phyloP scores from a whole-genome alignment of 2,888 invertebrate genomes.

The Ommatoiulus sabulosus region DNA sequence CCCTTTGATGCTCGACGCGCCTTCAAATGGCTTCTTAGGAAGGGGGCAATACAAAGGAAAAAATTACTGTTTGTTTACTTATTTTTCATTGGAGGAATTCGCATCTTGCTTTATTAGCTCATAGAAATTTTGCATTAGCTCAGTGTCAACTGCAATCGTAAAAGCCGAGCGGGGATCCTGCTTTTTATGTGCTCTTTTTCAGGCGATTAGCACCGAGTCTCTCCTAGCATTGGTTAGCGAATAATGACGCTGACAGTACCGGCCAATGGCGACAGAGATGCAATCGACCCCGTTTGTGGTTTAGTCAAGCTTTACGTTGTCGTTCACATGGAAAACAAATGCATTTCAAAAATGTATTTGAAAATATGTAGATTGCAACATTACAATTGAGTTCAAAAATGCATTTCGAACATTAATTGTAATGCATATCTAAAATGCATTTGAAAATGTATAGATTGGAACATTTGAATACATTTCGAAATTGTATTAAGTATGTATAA shows the following conservation, averaged over 20 bases:
- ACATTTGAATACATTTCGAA: too few species aligned
- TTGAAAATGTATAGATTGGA: too few species aligned
- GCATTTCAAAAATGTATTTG: too few species aligned
- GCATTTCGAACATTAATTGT: too few species aligned
- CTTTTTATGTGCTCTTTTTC: neutral
- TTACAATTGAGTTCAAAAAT: too few species aligned
- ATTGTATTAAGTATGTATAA: too few species aligned
- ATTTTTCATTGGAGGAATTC: conserved; percentile 15
- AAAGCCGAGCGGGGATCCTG: neutral
- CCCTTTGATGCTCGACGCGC: neutral
- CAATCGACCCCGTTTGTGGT: neutral
- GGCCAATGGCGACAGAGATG: neutral
- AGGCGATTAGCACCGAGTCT: neutral
- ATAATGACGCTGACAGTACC: neutral
- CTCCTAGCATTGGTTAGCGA: neutral
- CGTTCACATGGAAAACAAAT: too few species aligned
- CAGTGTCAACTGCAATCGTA: neutral
- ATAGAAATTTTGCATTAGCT: neutral
- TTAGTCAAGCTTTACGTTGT: too few species aligned
- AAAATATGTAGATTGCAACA: too few species aligned
- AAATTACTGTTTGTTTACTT: neutral
- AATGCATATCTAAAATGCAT: too few species aligned
- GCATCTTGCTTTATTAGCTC: neutral
- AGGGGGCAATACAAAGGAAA: neutral
- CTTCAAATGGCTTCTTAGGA: neutral